phyloP scores from a whole-genome alignment of 2,888 invertebrate genomes.

The Lasioglossum vierecki region DNA sequence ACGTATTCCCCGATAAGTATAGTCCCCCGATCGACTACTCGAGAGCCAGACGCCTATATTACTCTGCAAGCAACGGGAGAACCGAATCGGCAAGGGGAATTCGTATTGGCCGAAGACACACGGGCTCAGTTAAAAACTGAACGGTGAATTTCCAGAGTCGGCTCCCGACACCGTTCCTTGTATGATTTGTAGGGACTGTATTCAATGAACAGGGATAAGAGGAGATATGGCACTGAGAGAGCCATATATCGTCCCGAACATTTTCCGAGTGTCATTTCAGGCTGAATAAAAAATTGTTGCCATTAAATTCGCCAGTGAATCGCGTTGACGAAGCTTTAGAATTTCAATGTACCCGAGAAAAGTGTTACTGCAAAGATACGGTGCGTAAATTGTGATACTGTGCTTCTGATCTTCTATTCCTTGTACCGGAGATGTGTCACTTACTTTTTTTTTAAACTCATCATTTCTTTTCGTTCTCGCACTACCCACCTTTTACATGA shows the following conservation, averaged over 20 bases:
- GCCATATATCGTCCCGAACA: constrained; percentile 6
- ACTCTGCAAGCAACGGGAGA: neutral
- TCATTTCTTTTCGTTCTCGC: neutral
- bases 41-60: neutral
- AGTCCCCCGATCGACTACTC: neutral
- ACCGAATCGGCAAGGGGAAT: neutral
- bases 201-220: constrained; percentile 1
- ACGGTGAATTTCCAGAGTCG: neutral
- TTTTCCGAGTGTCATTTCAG: neutral
- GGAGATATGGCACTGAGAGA: neutral
- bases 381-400: neutral
- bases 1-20: constrained; percentile 26
- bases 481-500: too few relatives aligned
- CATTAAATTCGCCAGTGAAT: neutral
- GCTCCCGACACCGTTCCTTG: neutral
- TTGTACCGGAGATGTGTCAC: neutral
- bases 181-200: constrained; percentile 1
- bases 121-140: constrained; percentile 1
- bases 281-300: neutral
- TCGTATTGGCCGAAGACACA: constrained; percentile 2
- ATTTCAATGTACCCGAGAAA: neutral
- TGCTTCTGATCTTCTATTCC: neutral
- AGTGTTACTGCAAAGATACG: neutral
- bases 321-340: neutral
- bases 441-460: neutral